Evolutionary conservation across 2,797 vertebrate genomes (phyloP), one percentile per base, ranked within the genome.

Genomic region (Diglossa cyanea): DNA sequence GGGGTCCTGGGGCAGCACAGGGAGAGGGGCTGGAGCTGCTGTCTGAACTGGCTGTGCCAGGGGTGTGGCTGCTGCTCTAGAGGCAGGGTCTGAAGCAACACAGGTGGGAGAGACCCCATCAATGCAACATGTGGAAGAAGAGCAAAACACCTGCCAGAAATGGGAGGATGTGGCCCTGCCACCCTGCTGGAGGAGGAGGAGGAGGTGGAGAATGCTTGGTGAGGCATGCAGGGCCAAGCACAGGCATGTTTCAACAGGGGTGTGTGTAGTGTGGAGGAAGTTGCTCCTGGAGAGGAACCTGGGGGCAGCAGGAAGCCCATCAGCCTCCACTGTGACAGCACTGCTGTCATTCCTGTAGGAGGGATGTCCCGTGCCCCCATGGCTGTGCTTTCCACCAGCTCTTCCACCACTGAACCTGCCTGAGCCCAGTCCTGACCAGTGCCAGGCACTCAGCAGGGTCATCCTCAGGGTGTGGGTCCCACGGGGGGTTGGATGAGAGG

Each of bases 281-380:
- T 33, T 48, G 15, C 45, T 92, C 25, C 51, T 86, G 0, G 0
- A 33, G 45, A 53, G 31, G 72, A 74, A 39, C 14, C 47, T 42
- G 71, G 21, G 7, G 40, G 24, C 50, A 45, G 20, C 55, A 76
- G 70, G 40, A 84, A 85, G 45, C 62, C 25, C 48, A 55, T 48
- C 81, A 71, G 60, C 65, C n/a, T 37, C 39, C 3, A 2, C 30
- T 3, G 2, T 2, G 14, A 33, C 55, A 71, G 61, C 44, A 30
- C 10, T 65, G 54, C 54, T 61, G 51, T 47, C 5, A 0, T 10
- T 62, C 10, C 30, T 53, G 42, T 7, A 9, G 20, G 45, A 63
- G 74, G 26, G 31, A 23, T 54, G 39, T 21, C 53, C 53, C 0
- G 0, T 6, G 1, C 5, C 33, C 25, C 42, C 24, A 3, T 8